Evolutionary conservation across 2,888 invertebrate species (phyloP).

Genomic region (Ormyrus pomaceus): DNA sequence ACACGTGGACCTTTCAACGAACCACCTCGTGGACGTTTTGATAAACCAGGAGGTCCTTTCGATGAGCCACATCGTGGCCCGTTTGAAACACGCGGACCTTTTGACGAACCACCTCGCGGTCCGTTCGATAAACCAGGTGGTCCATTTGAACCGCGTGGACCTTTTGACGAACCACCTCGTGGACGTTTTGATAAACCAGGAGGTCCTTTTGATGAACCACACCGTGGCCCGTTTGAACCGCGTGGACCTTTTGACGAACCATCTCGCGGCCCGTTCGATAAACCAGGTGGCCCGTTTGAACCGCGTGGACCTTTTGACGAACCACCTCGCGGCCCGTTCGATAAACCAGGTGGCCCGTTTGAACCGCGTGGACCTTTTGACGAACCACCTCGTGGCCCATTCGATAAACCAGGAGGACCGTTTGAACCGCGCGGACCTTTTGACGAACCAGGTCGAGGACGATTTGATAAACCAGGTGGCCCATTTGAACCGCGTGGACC

Average conservation of each 20-base stretch:
- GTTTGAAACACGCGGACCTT: conserved; percentile 7
- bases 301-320: conserved; percentile 1
- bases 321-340: neutral
- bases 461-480: conserved; percentile 43
- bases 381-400: conserved; percentile 4
- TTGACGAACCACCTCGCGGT: conserved; percentile 10
- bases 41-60: neutral
- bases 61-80: conserved; percentile 11
- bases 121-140: conserved; percentile 45
- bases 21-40: conserved; percentile 21
- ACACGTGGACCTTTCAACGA: neutral
- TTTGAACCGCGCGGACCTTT: conserved; percentile 36
- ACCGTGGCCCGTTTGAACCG: conserved; percentile 1
- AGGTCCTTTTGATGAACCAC: neutral
- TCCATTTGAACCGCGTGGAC: conserved; percentile 27
- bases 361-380: conserved; percentile 13
- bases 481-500: conserved; percentile 24
- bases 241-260: conserved; percentile 7
- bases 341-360: conserved; percentile 27
- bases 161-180: conserved; percentile 39
- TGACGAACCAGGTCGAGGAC: conserved; percentile 30
- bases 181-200: neutral
- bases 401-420: neutral
- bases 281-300: conserved; percentile 37
- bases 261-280: conserved; percentile 1